These are phyloP conservation scores for Typhlichthys subterraneus DNA, from an alignment of 2,797 vertebrate species.

Conservation along the genomic window DNA sequence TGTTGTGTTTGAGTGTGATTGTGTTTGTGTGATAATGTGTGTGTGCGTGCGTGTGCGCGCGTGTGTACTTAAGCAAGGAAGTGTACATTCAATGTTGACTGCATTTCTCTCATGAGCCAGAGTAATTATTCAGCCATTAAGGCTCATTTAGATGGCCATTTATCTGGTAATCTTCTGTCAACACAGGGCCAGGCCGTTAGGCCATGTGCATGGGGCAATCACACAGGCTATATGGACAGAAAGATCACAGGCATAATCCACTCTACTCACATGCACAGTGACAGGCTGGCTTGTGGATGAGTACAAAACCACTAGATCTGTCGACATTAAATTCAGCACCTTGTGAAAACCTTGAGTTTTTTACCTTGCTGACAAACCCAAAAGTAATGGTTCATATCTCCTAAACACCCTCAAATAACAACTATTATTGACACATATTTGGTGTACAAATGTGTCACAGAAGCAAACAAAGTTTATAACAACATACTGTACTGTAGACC, in stretches of 20 bases:
- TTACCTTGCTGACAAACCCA: too few relatives aligned
- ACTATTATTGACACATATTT: too few relatives aligned
- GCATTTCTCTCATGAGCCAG: conserved; percentile 53
- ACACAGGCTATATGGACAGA: conserved; percentile 2
- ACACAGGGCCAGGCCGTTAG: conserved; percentile 35
- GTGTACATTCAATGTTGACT: conserved; percentile 1
- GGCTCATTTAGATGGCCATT: conserved; percentile 58
- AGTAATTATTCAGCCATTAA: conserved; percentile 65
- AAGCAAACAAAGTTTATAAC: too few relatives aligned
- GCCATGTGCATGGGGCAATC: conserved; percentile 20
- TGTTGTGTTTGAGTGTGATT: too few relatives aligned
- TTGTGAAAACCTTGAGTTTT: neutral
- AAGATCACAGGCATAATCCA: neutral
- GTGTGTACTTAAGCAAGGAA: conserved; percentile 35
- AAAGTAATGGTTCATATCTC: too few relatives aligned
- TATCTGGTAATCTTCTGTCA: conserved; percentile 63
- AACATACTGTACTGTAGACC: too few relatives aligned
- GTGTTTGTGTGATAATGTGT: conserved; percentile 8
- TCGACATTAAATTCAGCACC: neutral
- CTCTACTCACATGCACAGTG: neutral
- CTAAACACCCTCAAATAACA: too few relatives aligned
- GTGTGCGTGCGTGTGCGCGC: conserved; percentile 15
- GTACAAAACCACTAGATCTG: neutral
- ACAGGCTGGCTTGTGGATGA: neutral
- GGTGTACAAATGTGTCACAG: too few relatives aligned